A percentile compares a stretch with the other conserved stretches of the same genome.
These are phyloP conservation scores for Linepithema humile DNA, from an alignment of 1,140 invertebrate species.

Conservation along the genomic window DNA sequence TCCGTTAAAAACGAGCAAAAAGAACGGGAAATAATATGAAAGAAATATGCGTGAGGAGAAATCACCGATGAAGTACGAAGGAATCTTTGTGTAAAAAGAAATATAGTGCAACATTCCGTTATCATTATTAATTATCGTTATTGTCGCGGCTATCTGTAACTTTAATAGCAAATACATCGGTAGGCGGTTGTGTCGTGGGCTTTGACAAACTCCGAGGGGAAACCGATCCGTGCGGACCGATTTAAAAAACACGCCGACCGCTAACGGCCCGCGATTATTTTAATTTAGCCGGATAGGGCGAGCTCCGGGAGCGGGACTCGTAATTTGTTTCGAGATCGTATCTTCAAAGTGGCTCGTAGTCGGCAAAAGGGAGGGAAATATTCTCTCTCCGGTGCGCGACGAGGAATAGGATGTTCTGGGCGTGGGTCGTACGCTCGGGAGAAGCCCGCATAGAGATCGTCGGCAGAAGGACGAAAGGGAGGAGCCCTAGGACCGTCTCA, in stretches of 20 bases:
- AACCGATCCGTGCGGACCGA: slow-evolving; percentile 57
- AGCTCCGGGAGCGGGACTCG: slow-evolving; percentile 73
- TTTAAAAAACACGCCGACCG: slow-evolving; percentile 68
- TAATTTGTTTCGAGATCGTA: slow-evolving; percentile 84
- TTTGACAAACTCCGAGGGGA: slow-evolving; percentile 34
- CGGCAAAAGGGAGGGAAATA: slow-evolving; percentile 56
- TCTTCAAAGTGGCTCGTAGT: slow-evolving; percentile 80
- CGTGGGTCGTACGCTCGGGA: background rate
- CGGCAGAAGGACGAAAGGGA: slow-evolving; percentile 48
- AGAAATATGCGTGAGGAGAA: background rate
- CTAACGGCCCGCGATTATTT: slow-evolving; percentile 75
- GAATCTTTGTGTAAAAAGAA: background rate
- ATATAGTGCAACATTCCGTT: background rate
- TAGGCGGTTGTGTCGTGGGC: background rate
- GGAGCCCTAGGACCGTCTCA: slow-evolving; percentile 52
- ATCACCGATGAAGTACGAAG: background rate
- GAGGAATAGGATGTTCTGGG: slow-evolving; percentile 21
- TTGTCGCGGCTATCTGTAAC: background rate
- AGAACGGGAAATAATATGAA: background rate
- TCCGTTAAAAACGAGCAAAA: background rate
- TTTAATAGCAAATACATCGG: slow-evolving; percentile 18
- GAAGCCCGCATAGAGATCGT: slow-evolving; percentile 37
- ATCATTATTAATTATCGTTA: slow-evolving; percentile 42
- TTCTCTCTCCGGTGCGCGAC: slow-evolving; percentile 48
- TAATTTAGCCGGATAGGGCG: slow-evolving; percentile 69